Evolutionary conservation across 2,888 invertebrate species (phyloP).

Genomic region (Dorcus hopei): DNA sequence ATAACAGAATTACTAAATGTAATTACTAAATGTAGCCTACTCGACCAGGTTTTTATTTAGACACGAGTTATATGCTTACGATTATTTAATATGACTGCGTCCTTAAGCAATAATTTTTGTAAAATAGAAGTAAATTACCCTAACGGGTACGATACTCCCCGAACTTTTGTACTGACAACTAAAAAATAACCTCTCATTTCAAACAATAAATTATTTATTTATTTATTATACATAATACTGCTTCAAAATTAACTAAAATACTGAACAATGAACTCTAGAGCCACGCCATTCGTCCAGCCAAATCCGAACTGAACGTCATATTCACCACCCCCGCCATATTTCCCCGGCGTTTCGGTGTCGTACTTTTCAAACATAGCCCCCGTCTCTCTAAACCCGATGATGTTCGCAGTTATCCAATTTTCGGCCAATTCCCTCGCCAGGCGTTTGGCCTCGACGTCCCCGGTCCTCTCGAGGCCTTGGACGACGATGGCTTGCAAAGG

Average conservation of each 20-base stretch:
- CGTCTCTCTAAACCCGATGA: constrained; percentile 58
- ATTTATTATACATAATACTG: neutral
- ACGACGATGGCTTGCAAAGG: constrained; percentile 75
- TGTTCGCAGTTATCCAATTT: constrained; percentile 67
- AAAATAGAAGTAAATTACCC: no score
- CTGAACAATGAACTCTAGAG: constrained; percentile 54
- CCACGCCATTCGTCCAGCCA: constrained; percentile 31
- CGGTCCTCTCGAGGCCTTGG: constrained; percentile 56
- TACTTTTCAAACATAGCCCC: constrained; percentile 74
- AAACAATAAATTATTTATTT: no score
- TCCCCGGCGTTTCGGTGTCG: constrained; percentile 62
- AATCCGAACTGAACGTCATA: constrained; percentile 42
- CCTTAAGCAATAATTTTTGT: no score
- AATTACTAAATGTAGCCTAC: no score
- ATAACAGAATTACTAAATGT: no score
- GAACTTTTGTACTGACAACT: no score
- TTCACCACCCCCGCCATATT: constrained; percentile 55
- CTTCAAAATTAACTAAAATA: constrained; percentile 14
- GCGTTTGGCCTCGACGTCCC: constrained; percentile 53
- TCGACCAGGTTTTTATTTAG: no score
- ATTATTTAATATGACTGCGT: no score
- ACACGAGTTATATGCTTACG: no score
- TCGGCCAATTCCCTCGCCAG: constrained; percentile 64
- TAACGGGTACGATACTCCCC: no score
- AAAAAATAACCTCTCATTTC: no score